These are phyloP conservation scores for Micronycteris hirsuta DNA, from an alignment of 2,113 vertebrate species.

Conservation along the genomic window DNA sequence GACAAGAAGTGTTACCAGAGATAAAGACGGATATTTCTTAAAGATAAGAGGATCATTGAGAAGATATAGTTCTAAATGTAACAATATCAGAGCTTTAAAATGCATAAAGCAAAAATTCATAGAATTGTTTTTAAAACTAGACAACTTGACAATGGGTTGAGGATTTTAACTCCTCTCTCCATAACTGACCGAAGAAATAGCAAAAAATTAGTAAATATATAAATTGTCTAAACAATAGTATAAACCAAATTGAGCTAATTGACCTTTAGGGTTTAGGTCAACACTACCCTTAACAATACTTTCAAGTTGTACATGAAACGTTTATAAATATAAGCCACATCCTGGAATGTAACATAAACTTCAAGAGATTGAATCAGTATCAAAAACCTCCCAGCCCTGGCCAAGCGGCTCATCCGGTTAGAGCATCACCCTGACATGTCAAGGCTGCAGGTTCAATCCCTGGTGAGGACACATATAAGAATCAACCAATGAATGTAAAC, in stretches of 20 bases:
- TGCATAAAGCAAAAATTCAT: neutral
- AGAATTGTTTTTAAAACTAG: neutral
- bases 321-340: neutral
- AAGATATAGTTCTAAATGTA: neutral
- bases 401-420: too few relatives aligned
- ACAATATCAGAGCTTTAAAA: neutral
- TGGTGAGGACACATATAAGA: too few relatives aligned
- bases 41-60: neutral
- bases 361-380: neutral
- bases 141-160: neutral
- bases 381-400: neutral
- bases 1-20: neutral
- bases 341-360: neutral
- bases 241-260: neutral
- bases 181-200: neutral
- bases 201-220: neutral
- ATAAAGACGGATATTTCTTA: neutral
- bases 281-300: neutral
- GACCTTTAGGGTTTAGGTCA: neutral
- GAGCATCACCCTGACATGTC: too few relatives aligned
- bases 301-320: neutral
- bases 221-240: neutral
- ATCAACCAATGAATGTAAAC: too few relatives aligned
- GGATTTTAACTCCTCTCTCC: neutral
- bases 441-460: too few relatives aligned